Base-by-base conservation (phyloP, 2,113 vertebrate genomes). In the Myrmecophaga tridactyla region DNA sequence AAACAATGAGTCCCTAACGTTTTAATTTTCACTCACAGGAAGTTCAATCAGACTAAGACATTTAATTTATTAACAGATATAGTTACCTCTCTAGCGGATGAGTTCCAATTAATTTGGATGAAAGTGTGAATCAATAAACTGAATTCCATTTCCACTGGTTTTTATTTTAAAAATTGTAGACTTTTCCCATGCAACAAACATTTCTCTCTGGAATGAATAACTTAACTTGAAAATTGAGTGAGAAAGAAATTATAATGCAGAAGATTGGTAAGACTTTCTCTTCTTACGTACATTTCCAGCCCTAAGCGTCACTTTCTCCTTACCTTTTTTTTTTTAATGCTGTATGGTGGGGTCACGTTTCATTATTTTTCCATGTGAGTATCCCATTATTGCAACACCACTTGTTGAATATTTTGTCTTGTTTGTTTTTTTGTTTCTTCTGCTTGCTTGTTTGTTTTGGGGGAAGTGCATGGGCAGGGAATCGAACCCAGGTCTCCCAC, bases 1-100 rank as follows among this genome's bases (percentile, higher is more conserved):
- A 85, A 90, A 95, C 48, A 95, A 94, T 94, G 63, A 43, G 73
- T 53, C 10, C 7, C 21, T 86, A 84, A 83, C 69, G 60, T 83
- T 94, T 93, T 76, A 65, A 72, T 94, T 87, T 90, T 7, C 11
- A 51, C 34, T 72, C 41, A 82, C 0, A 15, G 82, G 63, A 91
- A 12, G 9, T 89, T 92, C 75, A 77, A 31, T 95, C 46, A 89
- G 62, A 77, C 27, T 46, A 86, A 85, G 48, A 51, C 15, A 15
- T 89, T 89, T 82, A 92, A 86, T 75, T 85, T 86, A 86, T 43
- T 62, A 81, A 95, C 31, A 93, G 11, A 73, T 31, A 65, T 18
- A 75, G 18, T n/a, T 73, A 39, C n/a, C 60, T 76, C 43, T 78
- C 78, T 92, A 96, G 39, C 86, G 29, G 31, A 89, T 83, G 48